Base-by-base conservation (phyloP, 2,113 vertebrate genomes). In the Casuarius casuarius region DNA sequence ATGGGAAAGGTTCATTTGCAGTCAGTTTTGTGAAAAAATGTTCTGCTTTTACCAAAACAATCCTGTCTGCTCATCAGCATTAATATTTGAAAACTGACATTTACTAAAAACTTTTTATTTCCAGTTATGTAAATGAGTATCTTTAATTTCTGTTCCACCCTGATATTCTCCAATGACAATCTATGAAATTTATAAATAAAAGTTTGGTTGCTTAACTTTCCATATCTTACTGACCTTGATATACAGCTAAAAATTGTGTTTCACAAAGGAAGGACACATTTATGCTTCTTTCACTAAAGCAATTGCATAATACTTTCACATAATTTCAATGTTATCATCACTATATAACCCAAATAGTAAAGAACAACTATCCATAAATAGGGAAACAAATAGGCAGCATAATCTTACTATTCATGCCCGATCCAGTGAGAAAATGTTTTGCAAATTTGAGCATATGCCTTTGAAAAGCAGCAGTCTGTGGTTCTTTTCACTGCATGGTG, bases 401-500 rank as follows among this genome's bases (percentile, higher is more conserved):
- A 95, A 97, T 94, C 81, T 94, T 83, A 74, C 81, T 92, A 83
- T 96, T 97, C 78, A 88, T 95, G 90, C 71, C 59, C 49, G 63
- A 86, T 42, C 52, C 89, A 92, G 28, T 94, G 84, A 90, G 82
- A 91, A 96, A 95, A 71, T 0, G 14, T 94, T 89, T 88, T 90
- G 81, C 84, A 91, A 76, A 90, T 87, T n/a, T 46, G 63, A 88
- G 66, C 0, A 10, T 74, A 59, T 74, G 95, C 84, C 87, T 88
- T 94, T 90, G 87, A 88, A 94, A 97, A 88, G 13, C 62, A 95
- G 82, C 87, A 22, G 51, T 95, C 82, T 95, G 72, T 95, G 84
- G 92, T 29, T 94, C 95, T 96, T 97, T 95, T 94, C 91, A 93
- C 87, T 94, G 92, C 63, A 3, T 97, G 95, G 95, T 92, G 94